These are phyloP conservation scores for Chrysopa pallens DNA, from an alignment of 1,140 invertebrate genomes.

Conservation along the genomic window DNA sequence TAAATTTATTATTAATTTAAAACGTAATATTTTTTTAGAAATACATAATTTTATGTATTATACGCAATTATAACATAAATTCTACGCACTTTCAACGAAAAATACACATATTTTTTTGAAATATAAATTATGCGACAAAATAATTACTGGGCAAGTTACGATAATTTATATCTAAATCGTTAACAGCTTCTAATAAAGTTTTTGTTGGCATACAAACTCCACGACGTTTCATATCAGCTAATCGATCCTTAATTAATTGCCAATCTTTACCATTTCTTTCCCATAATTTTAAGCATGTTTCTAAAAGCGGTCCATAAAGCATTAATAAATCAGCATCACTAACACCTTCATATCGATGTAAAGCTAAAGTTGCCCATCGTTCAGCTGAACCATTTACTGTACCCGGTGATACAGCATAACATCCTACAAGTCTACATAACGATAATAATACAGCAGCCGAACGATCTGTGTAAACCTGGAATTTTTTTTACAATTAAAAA, in stretches of 20 bases:
- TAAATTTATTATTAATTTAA: too few relatives aligned
- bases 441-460: constrained; percentile 45
- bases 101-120: too few relatives aligned
- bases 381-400: constrained; percentile 36
- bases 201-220: constrained; percentile 26
- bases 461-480: constrained; percentile 44
- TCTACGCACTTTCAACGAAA: too few relatives aligned
- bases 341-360: constrained; percentile 42
- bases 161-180: background rate
- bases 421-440: constrained; percentile 51
- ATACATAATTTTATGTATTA: too few relatives aligned
- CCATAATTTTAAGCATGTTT: constrained; percentile 45
- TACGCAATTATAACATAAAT: too few relatives aligned
- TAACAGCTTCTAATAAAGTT: background rate
- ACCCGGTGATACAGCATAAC: constrained; percentile 27
- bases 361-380: constrained; percentile 47
- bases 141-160: background rate
- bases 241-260: constrained; percentile 33
- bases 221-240: constrained; percentile 34
- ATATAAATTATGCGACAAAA: too few relatives aligned
- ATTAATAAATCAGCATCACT: constrained; percentile 42
- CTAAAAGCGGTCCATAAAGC: constrained; percentile 49
- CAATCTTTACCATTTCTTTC: constrained; percentile 43
- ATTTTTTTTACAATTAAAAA: background rate
- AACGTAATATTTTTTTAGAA: too few relatives aligned